phyloP scores from a whole-genome alignment of 37 sponge, comb jelly and placozoan species.

The Diacarnus erythraeanus region DNA sequence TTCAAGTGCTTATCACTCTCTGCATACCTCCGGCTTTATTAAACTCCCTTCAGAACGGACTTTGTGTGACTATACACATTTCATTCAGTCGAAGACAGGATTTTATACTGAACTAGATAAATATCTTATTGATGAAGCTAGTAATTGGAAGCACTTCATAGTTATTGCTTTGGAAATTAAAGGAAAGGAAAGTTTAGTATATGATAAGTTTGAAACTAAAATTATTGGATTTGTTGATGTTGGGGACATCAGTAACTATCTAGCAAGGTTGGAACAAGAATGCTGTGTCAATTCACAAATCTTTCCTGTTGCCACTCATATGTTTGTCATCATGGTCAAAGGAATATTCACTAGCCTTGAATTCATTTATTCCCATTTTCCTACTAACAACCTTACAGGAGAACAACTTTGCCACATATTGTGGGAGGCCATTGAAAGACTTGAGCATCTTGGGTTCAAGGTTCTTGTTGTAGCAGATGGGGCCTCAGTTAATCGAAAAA shows the following conservation, averaged over 20 bases:
- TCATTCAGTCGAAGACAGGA: conserved; percentile 27
- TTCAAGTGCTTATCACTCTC: conserved; percentile 18
- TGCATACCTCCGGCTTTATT: conserved; percentile 42
- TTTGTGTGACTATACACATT: conserved; percentile 57
- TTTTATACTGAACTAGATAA: conserved; percentile 34
- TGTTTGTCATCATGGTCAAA: conserved; percentile 46
- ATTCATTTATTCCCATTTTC: conserved; percentile 50
- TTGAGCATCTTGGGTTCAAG: conserved; percentile 44
- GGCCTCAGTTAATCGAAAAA: conserved; percentile 26
- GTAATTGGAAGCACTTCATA: conserved; percentile 42
- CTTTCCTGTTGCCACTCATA: conserved; percentile 24
- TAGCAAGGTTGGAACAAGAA: conserved; percentile 9
- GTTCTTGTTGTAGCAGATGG: conserved; percentile 42
- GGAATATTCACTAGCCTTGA: conserved; percentile 30
- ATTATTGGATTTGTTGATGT: conserved; percentile 27
- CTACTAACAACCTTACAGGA: conserved; percentile 12
- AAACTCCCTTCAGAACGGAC: conserved; percentile 53
- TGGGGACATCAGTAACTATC: conserved; percentile 17
- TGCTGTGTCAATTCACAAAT: background rate
- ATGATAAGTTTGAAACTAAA: conserved; percentile 23
- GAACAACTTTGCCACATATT: conserved; percentile 18
- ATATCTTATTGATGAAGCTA: conserved; percentile 29
- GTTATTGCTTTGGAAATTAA: conserved; percentile 36
- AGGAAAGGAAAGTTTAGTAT: conserved; percentile 39
- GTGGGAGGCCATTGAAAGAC: conserved; percentile 50